Conservation (phyloP, 2,888 invertebrate species). For the Hirudinaria manillensis region DNA sequence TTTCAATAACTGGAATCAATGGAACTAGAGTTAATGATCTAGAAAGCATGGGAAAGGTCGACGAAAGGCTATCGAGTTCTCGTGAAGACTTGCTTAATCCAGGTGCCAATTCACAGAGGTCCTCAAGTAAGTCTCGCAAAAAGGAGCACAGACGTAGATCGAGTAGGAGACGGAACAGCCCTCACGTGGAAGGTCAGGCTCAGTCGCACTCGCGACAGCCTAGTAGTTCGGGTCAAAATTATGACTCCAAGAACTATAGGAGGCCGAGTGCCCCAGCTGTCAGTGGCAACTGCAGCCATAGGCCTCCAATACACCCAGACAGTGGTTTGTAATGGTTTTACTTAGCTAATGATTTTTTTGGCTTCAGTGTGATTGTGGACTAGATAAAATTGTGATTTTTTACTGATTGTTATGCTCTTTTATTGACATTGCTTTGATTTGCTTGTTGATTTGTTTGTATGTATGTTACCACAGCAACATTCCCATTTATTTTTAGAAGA, state of each 20-base stretch:
- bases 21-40: too few relatives aligned
- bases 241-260: conserved; percentile 8
- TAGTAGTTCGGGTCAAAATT: neutral
- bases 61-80: conserved; percentile 7
- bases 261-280: conserved; percentile 11
- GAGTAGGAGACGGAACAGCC: conserved; percentile 23
- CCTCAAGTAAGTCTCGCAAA: conserved; percentile 12
- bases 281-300: conserved; percentile 7
- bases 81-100: neutral
- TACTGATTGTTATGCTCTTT: too few relatives aligned
- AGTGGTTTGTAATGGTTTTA: conserved; percentile 4
- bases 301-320: conserved; percentile 22
- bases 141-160: neutral
- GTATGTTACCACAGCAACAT: neutral
- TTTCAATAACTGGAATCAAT: too few relatives aligned
- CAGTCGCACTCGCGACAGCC: neutral
- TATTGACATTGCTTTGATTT: neutral
- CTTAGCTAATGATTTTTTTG: too few relatives aligned
- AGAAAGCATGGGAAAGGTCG: conserved; percentile 2
- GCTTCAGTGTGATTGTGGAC: too few relatives aligned
- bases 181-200: conserved; percentile 11
- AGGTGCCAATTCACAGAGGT: neutral
- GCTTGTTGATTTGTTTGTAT: neutral
- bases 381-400: too few relatives aligned
- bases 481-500: conserved; percentile 5